Percentiles rank a stretch among this genome's conserved stretches.
phyloP scores from a whole-genome alignment of 35 echinoderm and acorn worm genomes.

The Eucidaris tribuloides region DNA sequence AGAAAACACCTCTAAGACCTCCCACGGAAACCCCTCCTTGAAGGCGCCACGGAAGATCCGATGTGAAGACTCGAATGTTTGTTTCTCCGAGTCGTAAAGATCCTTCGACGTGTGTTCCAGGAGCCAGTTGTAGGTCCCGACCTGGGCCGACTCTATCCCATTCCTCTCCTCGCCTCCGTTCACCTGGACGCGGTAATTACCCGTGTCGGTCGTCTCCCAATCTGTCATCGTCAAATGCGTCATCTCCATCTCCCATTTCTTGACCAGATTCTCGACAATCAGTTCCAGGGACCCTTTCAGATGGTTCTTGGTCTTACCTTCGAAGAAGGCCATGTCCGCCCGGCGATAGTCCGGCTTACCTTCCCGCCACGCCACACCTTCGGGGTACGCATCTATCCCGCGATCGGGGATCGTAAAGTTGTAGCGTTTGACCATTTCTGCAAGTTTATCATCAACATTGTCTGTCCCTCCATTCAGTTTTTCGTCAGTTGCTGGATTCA shows the following conservation, averaged over 20 bases:
- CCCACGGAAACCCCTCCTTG: slow-evolving; percentile 62
- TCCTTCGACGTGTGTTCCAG: background rate
- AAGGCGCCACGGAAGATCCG: slow-evolving; percentile 52
- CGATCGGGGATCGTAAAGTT: slow-evolving; percentile 3
- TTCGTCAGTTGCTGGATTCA: too few relatives aligned
- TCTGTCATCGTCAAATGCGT: slow-evolving; percentile 23
- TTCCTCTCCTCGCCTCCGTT: slow-evolving; percentile 42
- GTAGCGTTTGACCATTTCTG: slow-evolving; percentile 1
- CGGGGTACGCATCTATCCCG: slow-evolving; percentile 26
- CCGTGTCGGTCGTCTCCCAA: background rate
- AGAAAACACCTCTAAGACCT: slow-evolving; percentile 57
- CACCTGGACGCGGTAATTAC: background rate
- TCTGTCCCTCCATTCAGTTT: too few relatives aligned
- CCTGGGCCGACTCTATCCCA: background rate
- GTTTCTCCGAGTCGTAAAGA: slow-evolving; percentile 31
- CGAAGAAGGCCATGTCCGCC: slow-evolving; percentile 15
- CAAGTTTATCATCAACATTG: background rate
- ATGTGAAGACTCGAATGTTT: slow-evolving; percentile 47
- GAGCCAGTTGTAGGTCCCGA: slow-evolving; percentile 60
- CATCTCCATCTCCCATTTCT: slow-evolving; percentile 68
- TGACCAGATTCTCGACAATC: slow-evolving; percentile 71
- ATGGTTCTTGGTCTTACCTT: slow-evolving; percentile 55
- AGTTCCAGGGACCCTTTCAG: slow-evolving; percentile 37
- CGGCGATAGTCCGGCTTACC: slow-evolving; percentile 49
- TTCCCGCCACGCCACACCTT: background rate